These are phyloP conservation scores for Eupithecia pulchellata DNA, from an alignment of 2,888 invertebrate species.

Conservation along the genomic window DNA sequence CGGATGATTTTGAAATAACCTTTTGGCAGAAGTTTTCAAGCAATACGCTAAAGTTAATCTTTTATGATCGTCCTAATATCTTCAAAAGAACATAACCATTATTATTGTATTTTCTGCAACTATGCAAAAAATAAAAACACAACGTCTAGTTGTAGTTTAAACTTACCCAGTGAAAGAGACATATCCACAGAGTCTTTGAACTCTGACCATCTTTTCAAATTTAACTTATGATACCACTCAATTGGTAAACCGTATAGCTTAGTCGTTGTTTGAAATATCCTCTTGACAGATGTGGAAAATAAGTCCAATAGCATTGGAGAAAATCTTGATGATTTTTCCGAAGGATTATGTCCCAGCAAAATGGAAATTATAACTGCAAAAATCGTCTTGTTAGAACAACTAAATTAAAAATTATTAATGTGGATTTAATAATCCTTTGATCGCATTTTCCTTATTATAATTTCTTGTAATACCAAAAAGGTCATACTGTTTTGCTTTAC, in stretches of 20 bases:
- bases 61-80: background rate
- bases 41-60: background rate
- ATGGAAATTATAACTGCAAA: conserved; percentile 84
- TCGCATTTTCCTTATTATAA: background rate
- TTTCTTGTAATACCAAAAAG: background rate
- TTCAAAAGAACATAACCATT: background rate
- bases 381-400: background rate
- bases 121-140: background rate
- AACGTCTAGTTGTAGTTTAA: background rate
- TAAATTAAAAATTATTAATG: background rate
- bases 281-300: conserved; percentile 87
- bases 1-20: background rate
- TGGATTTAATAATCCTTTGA: background rate
- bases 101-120: background rate
- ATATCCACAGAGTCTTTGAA: conserved; percentile 89
- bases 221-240: conserved; percentile 86
- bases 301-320: conserved; percentile 78
- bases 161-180: conserved; percentile 85
- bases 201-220: conserved; percentile 89
- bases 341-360: conserved; percentile 68
- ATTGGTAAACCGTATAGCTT: conserved; percentile 89
- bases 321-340: conserved; percentile 51
- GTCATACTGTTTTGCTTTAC: background rate
- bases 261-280: conserved; percentile 90
- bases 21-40: background rate